Evolutionary conservation across 2,888 invertebrate genomes (phyloP), one percentile per base, ranked within the genome.

Genomic region (Epistrophella euchroma): DNA sequence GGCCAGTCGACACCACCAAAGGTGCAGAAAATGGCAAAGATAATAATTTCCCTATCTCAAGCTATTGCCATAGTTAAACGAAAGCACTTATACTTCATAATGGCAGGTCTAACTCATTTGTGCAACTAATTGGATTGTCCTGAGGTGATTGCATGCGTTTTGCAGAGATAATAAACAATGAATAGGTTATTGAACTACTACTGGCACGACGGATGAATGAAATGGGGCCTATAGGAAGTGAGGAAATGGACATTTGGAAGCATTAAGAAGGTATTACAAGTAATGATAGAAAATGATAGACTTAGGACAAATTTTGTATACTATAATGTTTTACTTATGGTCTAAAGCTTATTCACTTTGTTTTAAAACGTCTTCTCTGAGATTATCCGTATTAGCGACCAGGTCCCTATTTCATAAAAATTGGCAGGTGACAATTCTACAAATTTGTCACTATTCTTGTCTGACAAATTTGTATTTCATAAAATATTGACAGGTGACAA

Each of bases 61-160:
- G 60, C 47, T 40, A 28, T 52, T 37, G 45, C 45, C 50, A 72
- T n/a, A 52, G 6, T 52, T 37, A 68, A 68, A 76, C 35, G 52
- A 52, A 77, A 68, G 66, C 82, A 83, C 77, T 83, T 76, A n/a
- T n/a, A 13, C 13, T 22, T 7, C 1, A 17, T 80, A 80, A 85
- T 84, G 75, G 64, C 47, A 52, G 71, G 19, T 56, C 74, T 45
- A 84, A 74, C 84, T 80, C 80, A 80, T 85, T 85, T 85, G 72
- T 60, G 80, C 60, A 68, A 35, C 37, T 77, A 83, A 77, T 83
- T 83, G 83, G 83, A 77, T 73, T 83, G 77, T 68, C 83, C 73
- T 32, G 77, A 40, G 83, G 83, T 73, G n/a, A n/a, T 22, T 35
- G n/a, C 19, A 60, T 47, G 32, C 52, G 55, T 64, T 64, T 64